A percentile compares a stretch with the other conserved stretches of the same genome.
Conservation (phyloP, 2,888 invertebrate genomes). For the Chydorus sphaericus region DNA sequence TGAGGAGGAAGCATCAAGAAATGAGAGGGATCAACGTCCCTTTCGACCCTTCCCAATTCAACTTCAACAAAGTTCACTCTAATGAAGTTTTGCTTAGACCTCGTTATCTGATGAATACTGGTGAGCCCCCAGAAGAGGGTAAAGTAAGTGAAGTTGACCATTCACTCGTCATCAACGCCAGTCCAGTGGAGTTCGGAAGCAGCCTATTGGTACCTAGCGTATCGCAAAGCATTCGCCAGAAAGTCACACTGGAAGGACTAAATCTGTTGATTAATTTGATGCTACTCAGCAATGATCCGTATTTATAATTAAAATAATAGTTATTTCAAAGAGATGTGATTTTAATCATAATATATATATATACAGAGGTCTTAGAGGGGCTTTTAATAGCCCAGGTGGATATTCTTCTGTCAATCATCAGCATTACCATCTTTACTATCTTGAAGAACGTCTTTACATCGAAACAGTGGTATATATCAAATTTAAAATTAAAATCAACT, state of each 20-base stretch:
- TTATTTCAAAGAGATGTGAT: too few species aligned
- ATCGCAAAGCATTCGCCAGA: slow-evolving; percentile 45
- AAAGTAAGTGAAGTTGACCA: slow-evolving; percentile 7
- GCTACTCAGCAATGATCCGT: slow-evolving; percentile 31
- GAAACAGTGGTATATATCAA: slow-evolving; percentile 48
- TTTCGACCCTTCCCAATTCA: slow-evolving; percentile 54
- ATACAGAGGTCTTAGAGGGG: slow-evolving; percentile 49
- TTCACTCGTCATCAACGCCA: slow-evolving; percentile 45
- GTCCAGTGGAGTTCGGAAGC: slow-evolving; percentile 60
- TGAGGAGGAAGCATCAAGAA: slow-evolving; percentile 53
- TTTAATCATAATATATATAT: neutral
- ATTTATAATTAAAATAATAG: neutral
- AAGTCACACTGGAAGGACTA: slow-evolving; percentile 45
- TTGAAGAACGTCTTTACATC: slow-evolving; percentile 42
- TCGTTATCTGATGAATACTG: neutral
- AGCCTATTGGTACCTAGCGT: slow-evolving; percentile 55
- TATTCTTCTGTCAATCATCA: slow-evolving; percentile 81
- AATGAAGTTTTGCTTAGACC: slow-evolving; percentile 27
- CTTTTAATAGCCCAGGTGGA: slow-evolving; percentile 74
- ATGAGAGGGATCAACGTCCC: slow-evolving; percentile 48
- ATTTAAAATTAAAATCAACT: too few species aligned
- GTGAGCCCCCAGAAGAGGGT: slow-evolving; percentile 16
- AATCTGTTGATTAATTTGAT: slow-evolving; percentile 42
- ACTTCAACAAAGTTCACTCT: slow-evolving; percentile 57
- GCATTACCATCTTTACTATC: slow-evolving; percentile 63